Conservation (phyloP, 2,888 invertebrate species). For the Iphiclides podalirius region DNA sequence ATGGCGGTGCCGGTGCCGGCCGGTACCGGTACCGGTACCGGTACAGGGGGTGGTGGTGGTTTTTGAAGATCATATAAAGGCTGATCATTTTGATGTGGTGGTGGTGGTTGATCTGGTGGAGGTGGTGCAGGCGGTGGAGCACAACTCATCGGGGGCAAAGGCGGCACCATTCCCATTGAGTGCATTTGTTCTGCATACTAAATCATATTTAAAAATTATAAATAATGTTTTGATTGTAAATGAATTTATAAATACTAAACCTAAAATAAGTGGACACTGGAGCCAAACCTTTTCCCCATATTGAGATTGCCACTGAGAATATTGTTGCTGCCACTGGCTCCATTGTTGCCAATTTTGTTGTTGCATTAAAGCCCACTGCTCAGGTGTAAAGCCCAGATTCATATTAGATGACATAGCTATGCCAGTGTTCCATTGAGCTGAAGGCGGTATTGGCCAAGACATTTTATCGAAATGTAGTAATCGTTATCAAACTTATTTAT, state of each 20-base stretch:
- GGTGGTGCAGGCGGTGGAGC: constrained; percentile 44
- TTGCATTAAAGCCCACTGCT: constrained; percentile 85
- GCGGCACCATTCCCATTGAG: constrained; percentile 49
- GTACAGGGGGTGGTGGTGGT: constrained; percentile 30
- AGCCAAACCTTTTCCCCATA: constrained; percentile 84
- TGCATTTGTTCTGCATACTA: constrained; percentile 71
- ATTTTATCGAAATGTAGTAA: constrained; percentile 33
- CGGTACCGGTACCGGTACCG: constrained; percentile 24
- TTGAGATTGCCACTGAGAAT: constrained; percentile 87
- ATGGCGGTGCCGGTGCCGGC: too few species aligned
- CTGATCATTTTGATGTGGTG: constrained; percentile 68
- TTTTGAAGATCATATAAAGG: constrained; percentile 49
- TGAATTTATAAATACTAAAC: not conserved
- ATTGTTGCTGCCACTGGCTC: constrained; percentile 89
- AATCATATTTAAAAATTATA: constrained; percentile 30
- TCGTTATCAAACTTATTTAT: too few species aligned
- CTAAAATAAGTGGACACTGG: not conserved
- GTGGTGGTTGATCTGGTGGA: constrained; percentile 51
- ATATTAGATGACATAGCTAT: constrained; percentile 50
- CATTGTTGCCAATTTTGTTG: constrained; percentile 88
- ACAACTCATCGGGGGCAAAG: constrained; percentile 38
- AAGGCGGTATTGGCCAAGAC: constrained; percentile 64
- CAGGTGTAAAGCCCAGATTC: constrained; percentile 76
- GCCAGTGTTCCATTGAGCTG: constrained; percentile 57
- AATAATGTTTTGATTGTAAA: not conserved